phyloP scores from a whole-genome alignment of 1,140 invertebrate genomes.

The Agraylea sexmaculata region DNA sequence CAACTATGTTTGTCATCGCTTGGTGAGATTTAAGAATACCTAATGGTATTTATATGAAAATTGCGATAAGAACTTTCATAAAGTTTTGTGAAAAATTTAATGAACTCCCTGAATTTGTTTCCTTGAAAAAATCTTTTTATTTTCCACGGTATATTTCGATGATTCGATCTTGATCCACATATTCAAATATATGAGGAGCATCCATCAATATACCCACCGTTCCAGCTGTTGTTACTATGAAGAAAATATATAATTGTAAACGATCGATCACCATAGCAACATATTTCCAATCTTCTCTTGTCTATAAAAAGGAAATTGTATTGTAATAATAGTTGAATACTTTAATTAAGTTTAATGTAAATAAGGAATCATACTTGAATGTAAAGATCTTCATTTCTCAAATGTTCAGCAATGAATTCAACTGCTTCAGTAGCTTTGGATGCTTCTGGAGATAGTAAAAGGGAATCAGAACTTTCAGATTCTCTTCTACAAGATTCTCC shows the following conservation, averaged over 20 bases:
- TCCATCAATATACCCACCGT: conserved; percentile 97
- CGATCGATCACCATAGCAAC: conserved; percentile 99
- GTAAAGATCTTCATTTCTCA: conserved; percentile 92
- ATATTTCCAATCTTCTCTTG: conserved; percentile 97
- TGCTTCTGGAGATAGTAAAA: conserved; percentile 82
- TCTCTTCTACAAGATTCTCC: conserved; percentile 59
- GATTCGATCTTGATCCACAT: conserved; percentile 93
- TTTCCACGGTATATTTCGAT: conserved; percentile 90
- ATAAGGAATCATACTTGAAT: conserved; percentile 66
- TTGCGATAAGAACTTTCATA: too few species aligned
- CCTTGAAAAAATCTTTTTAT: too few species aligned
- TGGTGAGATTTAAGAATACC: too few species aligned
- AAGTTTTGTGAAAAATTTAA: too few species aligned
- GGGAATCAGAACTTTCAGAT: conserved; percentile 81
- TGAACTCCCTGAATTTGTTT: too few species aligned
- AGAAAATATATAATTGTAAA: conserved; percentile 93
- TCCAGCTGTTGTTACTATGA: conserved; percentile 89
- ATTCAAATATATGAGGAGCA: conserved; percentile 98
- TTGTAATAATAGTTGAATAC: conserved; percentile 1
- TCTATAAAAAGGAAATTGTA: neutral
- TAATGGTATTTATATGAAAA: too few species aligned
- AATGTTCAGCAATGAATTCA: conserved; percentile 95
- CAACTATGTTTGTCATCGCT: too few species aligned
- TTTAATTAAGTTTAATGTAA: neutral
- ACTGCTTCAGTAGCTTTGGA: conserved; percentile 93